phyloP scores from a whole-genome alignment of 2,797 vertebrate genomes.

The Acanthopagrus latus region DNA sequence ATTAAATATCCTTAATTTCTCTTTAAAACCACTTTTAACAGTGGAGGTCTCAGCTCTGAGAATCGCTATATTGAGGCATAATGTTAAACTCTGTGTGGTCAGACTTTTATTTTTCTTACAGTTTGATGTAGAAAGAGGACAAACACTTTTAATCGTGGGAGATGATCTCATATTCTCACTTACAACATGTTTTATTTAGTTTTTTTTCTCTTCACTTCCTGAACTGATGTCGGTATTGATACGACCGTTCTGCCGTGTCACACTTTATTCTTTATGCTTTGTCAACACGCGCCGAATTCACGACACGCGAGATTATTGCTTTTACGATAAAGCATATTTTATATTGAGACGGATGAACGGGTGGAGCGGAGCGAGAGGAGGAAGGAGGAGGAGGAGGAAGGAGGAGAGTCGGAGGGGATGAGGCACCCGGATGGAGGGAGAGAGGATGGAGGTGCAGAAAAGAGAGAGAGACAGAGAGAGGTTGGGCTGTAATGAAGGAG shows the following conservation, averaged over 20 bases:
- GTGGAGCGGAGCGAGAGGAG: no score
- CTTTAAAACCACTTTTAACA: no score
- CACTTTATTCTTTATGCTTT: constrained; percentile 11
- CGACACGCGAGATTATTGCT: constrained; percentile 2
- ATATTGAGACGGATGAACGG: neutral
- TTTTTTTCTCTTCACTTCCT: neutral
- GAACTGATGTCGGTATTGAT: neutral
- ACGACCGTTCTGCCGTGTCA: neutral
- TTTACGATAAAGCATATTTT: constrained; percentile 9
- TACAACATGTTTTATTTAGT: no score
- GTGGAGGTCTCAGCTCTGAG: no score
- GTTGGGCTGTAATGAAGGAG: constrained; percentile 51
- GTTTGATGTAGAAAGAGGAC: neutral
- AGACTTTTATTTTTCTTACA: neutral
- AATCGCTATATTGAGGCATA: no score
- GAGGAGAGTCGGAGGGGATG: neutral
- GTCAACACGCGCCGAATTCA: constrained; percentile 3
- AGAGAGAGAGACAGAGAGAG: constrained; percentile 20
- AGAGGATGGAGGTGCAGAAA: constrained; percentile 10
- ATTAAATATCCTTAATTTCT: no score
- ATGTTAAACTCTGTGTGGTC: no score
- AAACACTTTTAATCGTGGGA: neutral
- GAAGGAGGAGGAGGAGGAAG: neutral
- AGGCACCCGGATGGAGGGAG: constrained; percentile 17
- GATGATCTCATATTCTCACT: no score